A percentile compares a stretch with the other conserved stretches of the same genome.
These are phyloP conservation scores for Zophobas morio DNA, from an alignment of 1,140 invertebrate genomes.

Conservation along the genomic window DNA sequence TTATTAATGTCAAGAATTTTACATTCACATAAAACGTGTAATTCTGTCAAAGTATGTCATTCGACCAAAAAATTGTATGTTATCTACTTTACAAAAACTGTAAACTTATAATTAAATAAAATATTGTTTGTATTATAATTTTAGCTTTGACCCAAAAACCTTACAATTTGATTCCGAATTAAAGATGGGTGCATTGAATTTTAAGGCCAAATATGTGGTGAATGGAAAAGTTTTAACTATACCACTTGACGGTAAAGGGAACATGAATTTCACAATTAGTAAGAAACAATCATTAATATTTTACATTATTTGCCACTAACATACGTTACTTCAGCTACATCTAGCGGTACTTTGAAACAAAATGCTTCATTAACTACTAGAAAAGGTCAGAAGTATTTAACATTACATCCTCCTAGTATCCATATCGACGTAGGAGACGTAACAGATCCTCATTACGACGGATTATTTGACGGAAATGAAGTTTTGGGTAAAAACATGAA, in stretches of 20 bases:
- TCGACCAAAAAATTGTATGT: no score
- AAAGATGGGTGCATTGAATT: constrained; percentile 17
- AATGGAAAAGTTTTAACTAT: constrained; percentile 47
- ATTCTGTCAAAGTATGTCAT: no score
- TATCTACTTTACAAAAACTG: no score
- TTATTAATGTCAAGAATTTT: no score
- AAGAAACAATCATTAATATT: background rate
- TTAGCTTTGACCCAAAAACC: background rate
- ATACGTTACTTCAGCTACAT: constrained; percentile 20
- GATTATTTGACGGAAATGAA: constrained; percentile 42
- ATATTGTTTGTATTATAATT: background rate
- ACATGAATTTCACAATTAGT: constrained; percentile 46
- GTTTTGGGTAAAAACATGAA: constrained; percentile 26
- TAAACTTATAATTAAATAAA: background rate
- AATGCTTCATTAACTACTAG: constrained; percentile 10
- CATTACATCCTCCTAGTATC: background rate
- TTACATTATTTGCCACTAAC: background rate
- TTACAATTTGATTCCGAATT: constrained; percentile 1
- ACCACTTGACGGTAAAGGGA: constrained; percentile 50
- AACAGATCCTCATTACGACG: background rate
- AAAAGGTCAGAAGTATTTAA: constrained; percentile 19
- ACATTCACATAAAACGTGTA: no score
- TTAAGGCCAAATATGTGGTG: constrained; percentile 47
- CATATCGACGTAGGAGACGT: constrained; percentile 18
- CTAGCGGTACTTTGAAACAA: constrained; percentile 7